These are phyloP conservation scores for Lepidochrysops patricia DNA, from an alignment of 2,888 invertebrate genomes.

Conservation along the genomic window DNA sequence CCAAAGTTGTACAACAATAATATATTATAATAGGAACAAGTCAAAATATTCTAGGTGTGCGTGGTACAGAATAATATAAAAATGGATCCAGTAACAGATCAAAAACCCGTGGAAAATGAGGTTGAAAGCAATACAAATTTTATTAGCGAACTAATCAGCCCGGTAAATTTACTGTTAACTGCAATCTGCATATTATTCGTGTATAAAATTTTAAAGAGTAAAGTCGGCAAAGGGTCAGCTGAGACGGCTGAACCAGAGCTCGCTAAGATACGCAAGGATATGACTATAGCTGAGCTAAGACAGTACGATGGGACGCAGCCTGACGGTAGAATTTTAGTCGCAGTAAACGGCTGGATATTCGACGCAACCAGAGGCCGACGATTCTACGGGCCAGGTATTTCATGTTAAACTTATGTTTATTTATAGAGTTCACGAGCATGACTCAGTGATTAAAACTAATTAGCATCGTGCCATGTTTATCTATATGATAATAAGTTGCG, in stretches of 20 bases:
- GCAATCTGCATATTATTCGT: constrained; percentile 77
- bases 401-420: constrained; percentile 35
- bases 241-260: constrained; percentile 56
- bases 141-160: constrained; percentile 74
- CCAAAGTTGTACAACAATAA: neutral
- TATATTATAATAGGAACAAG: neutral
- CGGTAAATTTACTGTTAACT: constrained; percentile 78
- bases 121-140: constrained; percentile 42
- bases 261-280: constrained; percentile 90
- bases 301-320: constrained; percentile 89
- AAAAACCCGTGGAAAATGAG: constrained; percentile 35
- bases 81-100: constrained; percentile 52
- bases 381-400: constrained; percentile 97
- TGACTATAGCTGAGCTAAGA: constrained; percentile 89
- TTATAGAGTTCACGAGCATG: constrained; percentile 47
- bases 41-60: neutral
- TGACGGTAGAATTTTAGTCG: constrained; percentile 92
- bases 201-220: constrained; percentile 78
- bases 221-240: constrained; percentile 40
- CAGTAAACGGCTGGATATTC: constrained; percentile 95
- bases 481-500: neutral
- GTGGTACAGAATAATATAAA: constrained; percentile 21
- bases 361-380: constrained; percentile 93
- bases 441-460: constrained; percentile 30
- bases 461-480: neutral